Evolutionary conservation across 2,888 invertebrate species (phyloP), one percentile per base, ranked within the genome.

Genomic region (Chrysina gloriosa): DNA sequence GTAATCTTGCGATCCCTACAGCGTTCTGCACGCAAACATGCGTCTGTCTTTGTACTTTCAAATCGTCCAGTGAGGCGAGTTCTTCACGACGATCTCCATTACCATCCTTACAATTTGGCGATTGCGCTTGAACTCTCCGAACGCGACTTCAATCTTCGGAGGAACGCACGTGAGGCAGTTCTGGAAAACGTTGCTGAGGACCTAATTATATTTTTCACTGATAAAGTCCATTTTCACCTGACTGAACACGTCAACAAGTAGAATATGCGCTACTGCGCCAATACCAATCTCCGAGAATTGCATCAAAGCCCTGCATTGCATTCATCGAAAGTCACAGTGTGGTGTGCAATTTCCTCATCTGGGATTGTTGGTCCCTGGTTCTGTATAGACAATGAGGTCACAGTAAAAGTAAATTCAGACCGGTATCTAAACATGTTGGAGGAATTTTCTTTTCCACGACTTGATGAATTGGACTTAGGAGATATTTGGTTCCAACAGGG

Each of bases 31-130:
- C 6, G 72, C 50, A 74, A 72, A 74, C 73, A 75, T 74, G 71
- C 75, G n/a, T 54, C 74, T 74, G 76, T 74, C 56, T 71, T 79
- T 56, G 67, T 73, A 67, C 50, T 77, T 29, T 75, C 72, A 27
- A 67, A 71, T 69, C 72, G 75, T 63, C 71, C 71, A 23, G 72
- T 72, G 45, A 73, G 73, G 67, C 73, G 69, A 73, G 76, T 79
- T 73, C 70, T 78, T 45, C 76, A 76, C 63, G 65, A 70, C 39
- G 70, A 76, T 39, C 71, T 79, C 47, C 70, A 74, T 63, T 76
- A 72, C 63, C 77, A 78, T 72, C 75, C 76, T 0, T 77, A 77
- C 72, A 78, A 77, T 63, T 63, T 79, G 70, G 70, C 68, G 27
- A 70, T 74, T 36, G 71, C 63, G 47, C 78, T 77, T 68, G 74